Conservation (phyloP, 2,797 vertebrate species). For the Champsocephalus esox region DNA sequence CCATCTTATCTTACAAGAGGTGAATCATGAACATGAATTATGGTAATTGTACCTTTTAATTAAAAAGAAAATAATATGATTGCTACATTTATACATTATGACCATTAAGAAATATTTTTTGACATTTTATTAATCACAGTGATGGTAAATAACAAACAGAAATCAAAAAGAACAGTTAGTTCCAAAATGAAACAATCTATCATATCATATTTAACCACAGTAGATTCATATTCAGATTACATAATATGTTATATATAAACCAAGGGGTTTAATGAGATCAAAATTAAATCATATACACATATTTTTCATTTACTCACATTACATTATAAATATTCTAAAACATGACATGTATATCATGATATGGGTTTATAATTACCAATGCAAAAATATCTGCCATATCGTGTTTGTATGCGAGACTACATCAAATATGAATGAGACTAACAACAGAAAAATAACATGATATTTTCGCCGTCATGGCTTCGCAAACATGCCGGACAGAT, state of each 20-base stretch:
- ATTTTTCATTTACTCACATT: background rate
- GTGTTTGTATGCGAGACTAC: background rate
- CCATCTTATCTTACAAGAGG: background rate
- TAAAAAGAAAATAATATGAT: background rate
- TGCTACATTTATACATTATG: too few species aligned
- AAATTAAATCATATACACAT: background rate
- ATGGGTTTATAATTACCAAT: background rate
- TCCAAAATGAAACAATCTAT: background rate
- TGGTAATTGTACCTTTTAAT: background rate
- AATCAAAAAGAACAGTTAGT: background rate
- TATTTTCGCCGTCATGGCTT: constrained; percentile 26
- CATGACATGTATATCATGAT: too few species aligned
- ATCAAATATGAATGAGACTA: background rate
- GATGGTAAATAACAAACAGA: background rate
- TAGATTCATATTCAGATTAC: background rate
- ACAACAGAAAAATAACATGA: constrained; percentile 5
- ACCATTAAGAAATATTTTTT: too few species aligned
- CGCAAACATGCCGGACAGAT: constrained; percentile 56
- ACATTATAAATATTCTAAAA: background rate
- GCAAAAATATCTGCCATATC: background rate
- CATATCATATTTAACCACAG: background rate
- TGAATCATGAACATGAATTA: background rate
- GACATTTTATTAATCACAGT: too few species aligned
- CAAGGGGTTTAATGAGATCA: background rate
- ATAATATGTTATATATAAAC: background rate